Evolutionary conservation across 2,888 invertebrate genomes (phyloP).

Genomic region (Dryococelus australis): DNA sequence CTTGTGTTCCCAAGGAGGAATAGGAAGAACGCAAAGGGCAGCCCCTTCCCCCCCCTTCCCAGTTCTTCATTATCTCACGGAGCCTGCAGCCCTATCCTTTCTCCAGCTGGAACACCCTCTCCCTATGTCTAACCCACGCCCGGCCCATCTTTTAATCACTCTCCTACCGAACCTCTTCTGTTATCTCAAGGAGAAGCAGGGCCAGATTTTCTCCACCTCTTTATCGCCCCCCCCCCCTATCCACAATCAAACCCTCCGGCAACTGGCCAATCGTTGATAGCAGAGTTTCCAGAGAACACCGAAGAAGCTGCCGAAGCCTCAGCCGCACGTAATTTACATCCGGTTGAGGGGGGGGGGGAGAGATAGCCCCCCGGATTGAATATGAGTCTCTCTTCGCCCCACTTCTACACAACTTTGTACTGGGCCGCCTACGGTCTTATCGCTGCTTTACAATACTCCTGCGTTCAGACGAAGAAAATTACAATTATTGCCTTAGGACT

Average conservation of each 20-base stretch:
- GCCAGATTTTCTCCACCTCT: constrained; percentile 11
- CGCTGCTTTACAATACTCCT: background rate
- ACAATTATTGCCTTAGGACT: too few species aligned
- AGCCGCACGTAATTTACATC: background rate
- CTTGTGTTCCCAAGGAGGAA: constrained; percentile 16
- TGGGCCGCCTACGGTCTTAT: background rate
- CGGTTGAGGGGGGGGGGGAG: background rate
- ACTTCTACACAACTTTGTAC: background rate
- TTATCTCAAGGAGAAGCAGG: constrained; percentile 3
- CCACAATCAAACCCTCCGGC: background rate
- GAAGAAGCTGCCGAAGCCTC: background rate
- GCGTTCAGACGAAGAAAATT: too few species aligned
- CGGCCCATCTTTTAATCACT: constrained; percentile 18
- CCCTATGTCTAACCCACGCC: constrained; percentile 8
- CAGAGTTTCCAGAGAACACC: background rate
- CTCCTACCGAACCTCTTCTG: constrained; percentile 4
- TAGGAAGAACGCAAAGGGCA: background rate
- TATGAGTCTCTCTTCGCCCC: background rate
- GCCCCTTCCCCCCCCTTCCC: background rate
- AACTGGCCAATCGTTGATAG: background rate
- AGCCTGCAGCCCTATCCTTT: background rate
- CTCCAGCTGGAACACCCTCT: constrained; percentile 8
- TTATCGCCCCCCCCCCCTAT: background rate
- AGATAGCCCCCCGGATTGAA: background rate
- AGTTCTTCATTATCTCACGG: constrained; percentile 3